Percentiles rank a stretch among this genome's conserved stretches.
These are phyloP conservation scores for Chymomyza caudatula DNA, from an alignment of 2,888 invertebrate genomes.

Conservation along the genomic window DNA sequence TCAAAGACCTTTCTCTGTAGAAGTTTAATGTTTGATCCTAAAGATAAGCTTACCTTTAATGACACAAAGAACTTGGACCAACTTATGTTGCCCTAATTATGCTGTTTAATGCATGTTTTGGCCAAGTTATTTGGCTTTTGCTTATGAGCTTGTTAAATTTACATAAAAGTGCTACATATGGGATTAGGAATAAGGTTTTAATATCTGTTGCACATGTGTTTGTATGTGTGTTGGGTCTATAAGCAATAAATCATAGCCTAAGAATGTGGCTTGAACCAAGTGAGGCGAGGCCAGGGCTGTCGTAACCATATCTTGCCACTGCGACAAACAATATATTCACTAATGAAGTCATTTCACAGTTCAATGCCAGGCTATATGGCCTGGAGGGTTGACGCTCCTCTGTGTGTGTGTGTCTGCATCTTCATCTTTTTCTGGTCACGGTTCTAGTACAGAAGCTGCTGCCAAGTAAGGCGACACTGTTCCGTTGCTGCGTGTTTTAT, in stretches of 20 bases:
- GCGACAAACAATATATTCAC: slow-evolving; percentile 62
- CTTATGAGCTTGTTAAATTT: slow-evolving; percentile 61
- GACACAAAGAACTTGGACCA: slow-evolving; percentile 43
- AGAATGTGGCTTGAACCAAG: slow-evolving; percentile 2
- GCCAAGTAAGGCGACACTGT: background rate
- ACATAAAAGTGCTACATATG: slow-evolving; percentile 43
- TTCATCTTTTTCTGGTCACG: slow-evolving; percentile 57
- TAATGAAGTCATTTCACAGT: slow-evolving; percentile 73
- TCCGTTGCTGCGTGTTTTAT: slow-evolving; percentile 59
- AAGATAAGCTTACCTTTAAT: background rate
- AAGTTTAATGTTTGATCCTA: background rate
- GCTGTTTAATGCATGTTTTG: slow-evolving; percentile 52
- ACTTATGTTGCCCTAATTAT: slow-evolving; percentile 62
- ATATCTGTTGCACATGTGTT: slow-evolving; percentile 17
- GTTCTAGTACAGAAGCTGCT: background rate
- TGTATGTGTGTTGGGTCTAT: slow-evolving; percentile 8
- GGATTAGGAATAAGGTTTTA: background rate
- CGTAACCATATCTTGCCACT: slow-evolving; percentile 12
- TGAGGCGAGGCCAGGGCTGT: background rate
- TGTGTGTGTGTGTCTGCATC: slow-evolving; percentile 46
- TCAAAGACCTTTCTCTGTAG: background rate
- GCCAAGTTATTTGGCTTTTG: slow-evolving; percentile 15
- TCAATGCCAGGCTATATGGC: slow-evolving; percentile 48
- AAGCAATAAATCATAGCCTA: slow-evolving; percentile 58
- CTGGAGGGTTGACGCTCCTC: slow-evolving; percentile 6